Evolutionary conservation across 2,113 vertebrate species (phyloP).

Genomic region (Zosterops pallidus): DNA sequence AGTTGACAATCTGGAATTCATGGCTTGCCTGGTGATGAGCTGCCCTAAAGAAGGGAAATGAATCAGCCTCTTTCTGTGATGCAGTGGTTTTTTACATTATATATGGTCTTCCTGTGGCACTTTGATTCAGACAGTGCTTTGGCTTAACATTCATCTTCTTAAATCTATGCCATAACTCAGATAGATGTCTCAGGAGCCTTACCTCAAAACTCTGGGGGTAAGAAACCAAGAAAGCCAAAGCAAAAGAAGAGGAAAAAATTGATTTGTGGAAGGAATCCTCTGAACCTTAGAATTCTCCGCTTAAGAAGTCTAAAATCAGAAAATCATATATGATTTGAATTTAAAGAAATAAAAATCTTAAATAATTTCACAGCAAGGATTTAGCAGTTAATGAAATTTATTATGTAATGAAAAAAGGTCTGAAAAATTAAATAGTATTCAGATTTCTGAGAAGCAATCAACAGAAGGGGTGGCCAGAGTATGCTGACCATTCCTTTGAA

Average conservation of each 20-base stretch:
- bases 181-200: background rate
- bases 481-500: background rate
- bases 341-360: background rate
- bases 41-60: slow-evolving; percentile 4
- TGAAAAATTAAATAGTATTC: background rate
- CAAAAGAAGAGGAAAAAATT: background rate
- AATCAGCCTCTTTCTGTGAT: background rate
- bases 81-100: background rate
- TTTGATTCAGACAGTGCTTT: background rate
- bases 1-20: background rate
- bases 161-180: background rate
- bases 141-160: background rate
- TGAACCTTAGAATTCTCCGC: background rate
- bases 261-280: background rate
- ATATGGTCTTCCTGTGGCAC: background rate
- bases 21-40: background rate
- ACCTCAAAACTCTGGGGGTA: background rate
- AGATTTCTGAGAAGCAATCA: background rate
- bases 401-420: background rate
- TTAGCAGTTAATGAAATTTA: background rate
- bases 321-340: background rate
- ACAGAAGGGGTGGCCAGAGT: background rate
- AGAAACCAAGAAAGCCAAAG: background rate
- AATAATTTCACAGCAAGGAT: background rate
- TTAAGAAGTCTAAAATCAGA: background rate